phyloP scores from a whole-genome alignment of 37 sponge, comb jelly and placozoan species.

The Diacarnus erythraeanus region DNA sequence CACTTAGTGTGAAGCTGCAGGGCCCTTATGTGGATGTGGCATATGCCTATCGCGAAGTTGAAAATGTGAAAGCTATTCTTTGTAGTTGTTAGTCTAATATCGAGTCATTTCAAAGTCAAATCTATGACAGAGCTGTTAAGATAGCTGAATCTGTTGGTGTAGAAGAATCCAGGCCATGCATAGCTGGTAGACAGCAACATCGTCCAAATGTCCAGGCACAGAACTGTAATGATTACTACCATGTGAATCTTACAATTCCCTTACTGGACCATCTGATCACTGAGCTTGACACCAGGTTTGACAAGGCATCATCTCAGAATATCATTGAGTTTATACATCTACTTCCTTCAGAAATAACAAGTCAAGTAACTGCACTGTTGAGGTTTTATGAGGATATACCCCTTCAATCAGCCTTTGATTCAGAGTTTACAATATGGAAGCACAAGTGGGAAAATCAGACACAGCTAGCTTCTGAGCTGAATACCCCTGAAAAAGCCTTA shows the following conservation, averaged over 20 bases:
- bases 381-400: conserved; percentile 1
- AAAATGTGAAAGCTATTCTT: conserved; percentile 28
- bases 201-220: conserved; percentile 24
- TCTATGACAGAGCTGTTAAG: not conserved
- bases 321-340: conserved; percentile 16
- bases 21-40: conserved; percentile 36
- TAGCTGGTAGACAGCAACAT: conserved; percentile 36
- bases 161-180: conserved; percentile 30
- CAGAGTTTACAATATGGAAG: conserved; percentile 22
- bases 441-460: conserved; percentile 19
- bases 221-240: conserved; percentile 19
- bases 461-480: conserved; percentile 14
- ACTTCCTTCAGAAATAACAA: not conserved
- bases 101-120: not conserved
- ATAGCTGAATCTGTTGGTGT: conserved; percentile 23
- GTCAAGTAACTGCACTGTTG: not conserved
- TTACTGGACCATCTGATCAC: conserved; percentile 34
- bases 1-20: conserved; percentile 59
- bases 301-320: conserved; percentile 3
- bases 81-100: conserved; percentile 5
- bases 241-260: conserved; percentile 15
- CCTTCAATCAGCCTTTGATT: conserved; percentile 7
- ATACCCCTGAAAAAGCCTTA: conserved; percentile 31
- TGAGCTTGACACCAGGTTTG: conserved; percentile 19
- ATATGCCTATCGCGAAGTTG: conserved; percentile 53